Evolutionary conservation across 2,888 invertebrate species (phyloP).

Genomic region (Tachina fera): DNA sequence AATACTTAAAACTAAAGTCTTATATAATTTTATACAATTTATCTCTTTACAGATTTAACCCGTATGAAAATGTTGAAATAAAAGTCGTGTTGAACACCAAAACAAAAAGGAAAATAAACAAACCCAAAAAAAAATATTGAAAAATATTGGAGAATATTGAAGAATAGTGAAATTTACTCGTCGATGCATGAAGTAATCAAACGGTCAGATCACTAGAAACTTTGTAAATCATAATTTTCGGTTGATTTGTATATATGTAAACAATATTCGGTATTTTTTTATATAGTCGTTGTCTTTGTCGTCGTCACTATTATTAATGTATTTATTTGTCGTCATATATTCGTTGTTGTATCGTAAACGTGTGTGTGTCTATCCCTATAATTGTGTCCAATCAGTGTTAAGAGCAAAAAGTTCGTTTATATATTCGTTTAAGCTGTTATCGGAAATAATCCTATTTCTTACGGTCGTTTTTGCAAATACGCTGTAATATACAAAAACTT

Average conservation of each 20-base stretch:
- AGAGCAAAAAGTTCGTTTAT: constrained; percentile 21
- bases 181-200: constrained; percentile 15
- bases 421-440: constrained; percentile 53
- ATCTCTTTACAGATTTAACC: constrained; percentile 38
- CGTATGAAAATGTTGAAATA: not conserved
- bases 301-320: constrained; percentile 60
- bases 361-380: constrained; percentile 54
- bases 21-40: not conserved
- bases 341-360: constrained; percentile 66
- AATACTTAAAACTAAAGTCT: not conserved
- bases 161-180: not conserved
- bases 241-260: constrained; percentile 72
- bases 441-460: constrained; percentile 34
- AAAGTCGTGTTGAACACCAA: not conserved
- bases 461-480: constrained; percentile 33
- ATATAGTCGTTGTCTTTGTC: constrained; percentile 63
- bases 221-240: constrained; percentile 58
- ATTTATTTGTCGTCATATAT: constrained; percentile 60
- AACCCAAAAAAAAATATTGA: constrained; percentile 5
- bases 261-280: constrained; percentile 70
- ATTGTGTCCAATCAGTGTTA: constrained; percentile 37
- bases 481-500: constrained; percentile 48
- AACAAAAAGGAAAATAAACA: not conserved
- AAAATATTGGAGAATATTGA: not conserved
- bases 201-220: constrained; percentile 28